These are phyloP conservation scores for Paradoxurus hermaphroditus DNA, from an alignment of 2,113 vertebrate genomes.

Conservation along the genomic window DNA sequence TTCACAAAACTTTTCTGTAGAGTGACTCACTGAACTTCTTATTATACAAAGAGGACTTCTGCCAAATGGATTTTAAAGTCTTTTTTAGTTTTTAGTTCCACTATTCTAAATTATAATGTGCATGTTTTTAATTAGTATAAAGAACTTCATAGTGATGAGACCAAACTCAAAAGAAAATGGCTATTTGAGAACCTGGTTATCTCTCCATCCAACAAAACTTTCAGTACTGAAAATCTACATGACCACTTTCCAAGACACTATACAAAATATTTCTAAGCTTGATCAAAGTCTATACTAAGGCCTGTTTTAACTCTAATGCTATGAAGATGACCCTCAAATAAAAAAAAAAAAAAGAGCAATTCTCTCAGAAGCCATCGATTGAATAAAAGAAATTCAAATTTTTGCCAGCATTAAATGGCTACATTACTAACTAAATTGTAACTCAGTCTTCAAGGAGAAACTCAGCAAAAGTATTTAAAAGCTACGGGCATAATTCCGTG, in stretches of 20 bases:
- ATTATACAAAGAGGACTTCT: not conserved
- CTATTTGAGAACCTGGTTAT: not conserved
- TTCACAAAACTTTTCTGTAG: not conserved
- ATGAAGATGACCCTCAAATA: not conserved
- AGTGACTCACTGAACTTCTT: not conserved
- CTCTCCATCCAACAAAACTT: not conserved
- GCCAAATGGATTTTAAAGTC: not conserved
- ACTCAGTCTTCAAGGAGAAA: not conserved
- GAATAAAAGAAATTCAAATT: not conserved
- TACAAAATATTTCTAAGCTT: not conserved
- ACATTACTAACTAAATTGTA: not conserved
- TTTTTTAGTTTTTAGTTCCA: not conserved
- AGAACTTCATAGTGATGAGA: not conserved
- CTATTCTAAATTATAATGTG: not conserved
- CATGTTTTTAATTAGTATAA: not conserved
- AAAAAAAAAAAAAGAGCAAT: not conserved
- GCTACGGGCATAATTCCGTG: not conserved
- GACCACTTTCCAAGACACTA: not conserved
- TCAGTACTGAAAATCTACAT: not conserved
- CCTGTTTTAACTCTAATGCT: not conserved
- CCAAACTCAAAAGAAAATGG: not conserved
- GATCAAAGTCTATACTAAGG: not conserved
- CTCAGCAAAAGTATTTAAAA: not conserved
- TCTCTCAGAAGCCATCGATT: not conserved
- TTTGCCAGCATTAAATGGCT: not conserved